These are phyloP conservation scores for Hypanus sabinus DNA, from an alignment of 2,113 vertebrate species.

Conservation along the genomic window DNA sequence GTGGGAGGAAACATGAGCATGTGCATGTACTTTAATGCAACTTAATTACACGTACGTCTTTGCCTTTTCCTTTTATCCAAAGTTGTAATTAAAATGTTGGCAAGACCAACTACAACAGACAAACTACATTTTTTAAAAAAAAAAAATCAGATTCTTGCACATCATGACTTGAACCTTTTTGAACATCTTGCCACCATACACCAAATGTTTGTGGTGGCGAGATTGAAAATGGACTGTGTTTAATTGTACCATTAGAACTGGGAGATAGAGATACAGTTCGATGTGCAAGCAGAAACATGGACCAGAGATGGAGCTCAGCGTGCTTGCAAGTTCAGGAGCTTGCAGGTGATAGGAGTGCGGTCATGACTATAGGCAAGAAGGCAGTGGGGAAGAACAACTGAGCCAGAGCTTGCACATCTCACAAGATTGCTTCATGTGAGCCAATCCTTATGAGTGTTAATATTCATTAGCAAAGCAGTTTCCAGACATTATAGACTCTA, in stretches of 20 bases:
- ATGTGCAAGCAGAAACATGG: not conserved
- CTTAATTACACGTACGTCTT: not conserved
- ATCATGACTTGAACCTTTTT: not conserved
- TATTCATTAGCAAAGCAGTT: no score
- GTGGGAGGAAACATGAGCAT: no score
- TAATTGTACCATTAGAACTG: no score
- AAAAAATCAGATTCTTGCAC: not conserved
- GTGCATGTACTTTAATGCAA: not conserved
- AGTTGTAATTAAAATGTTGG: not conserved
- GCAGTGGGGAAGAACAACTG: not conserved
- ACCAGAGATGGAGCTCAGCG: not conserved
- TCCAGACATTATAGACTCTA: no score
- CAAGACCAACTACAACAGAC: not conserved
- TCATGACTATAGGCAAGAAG: not conserved
- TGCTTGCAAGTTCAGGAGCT: not conserved
- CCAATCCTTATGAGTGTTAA: no score
- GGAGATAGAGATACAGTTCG: not conserved
- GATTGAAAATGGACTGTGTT: not conserved
- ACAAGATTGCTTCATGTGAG: no score
- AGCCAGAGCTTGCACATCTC: no score
- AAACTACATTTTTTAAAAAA: not conserved
- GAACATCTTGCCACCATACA: not conserved
- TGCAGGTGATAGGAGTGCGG: not conserved
- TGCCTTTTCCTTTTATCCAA: not conserved
- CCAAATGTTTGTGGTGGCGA: not conserved